Percentiles rank a stretch among this genome's conserved stretches.
Conservation (phyloP, 2,797 vertebrate species). For the Nannoperca obscura region DNA sequence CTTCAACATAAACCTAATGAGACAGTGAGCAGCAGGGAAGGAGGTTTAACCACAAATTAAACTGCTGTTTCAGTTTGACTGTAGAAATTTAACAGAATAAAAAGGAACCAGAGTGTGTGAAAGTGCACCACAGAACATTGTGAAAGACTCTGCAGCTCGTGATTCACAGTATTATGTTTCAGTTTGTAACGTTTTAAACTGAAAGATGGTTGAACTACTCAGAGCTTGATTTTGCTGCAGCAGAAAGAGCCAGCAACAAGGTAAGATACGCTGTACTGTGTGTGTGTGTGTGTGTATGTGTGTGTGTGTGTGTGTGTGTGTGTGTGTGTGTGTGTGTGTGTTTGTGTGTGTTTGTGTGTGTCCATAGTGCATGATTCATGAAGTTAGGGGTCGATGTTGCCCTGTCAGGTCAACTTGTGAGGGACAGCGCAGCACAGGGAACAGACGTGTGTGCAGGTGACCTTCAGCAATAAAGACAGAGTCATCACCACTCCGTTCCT, state of each 20-base stretch:
- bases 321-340: slow-evolving; percentile 4
- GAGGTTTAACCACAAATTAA: slow-evolving; percentile 1
- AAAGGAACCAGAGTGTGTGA: background rate
- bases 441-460: slow-evolving; percentile 74
- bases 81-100: background rate
- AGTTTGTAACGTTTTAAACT: background rate
- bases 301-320: slow-evolving; percentile 7
- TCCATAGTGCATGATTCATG: slow-evolving; percentile 77
- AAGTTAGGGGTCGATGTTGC: slow-evolving; percentile 72
- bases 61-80: slow-evolving; percentile 14
- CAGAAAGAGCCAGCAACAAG: slow-evolving; percentile 45
- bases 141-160: slow-evolving; percentile 15
- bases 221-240: slow-evolving; percentile 20
- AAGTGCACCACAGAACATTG: background rate
- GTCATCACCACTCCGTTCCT: slow-evolving; percentile 73
- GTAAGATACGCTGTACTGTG: slow-evolving; percentile 34
- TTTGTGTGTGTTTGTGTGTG: background rate
- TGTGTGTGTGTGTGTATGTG: background rate
- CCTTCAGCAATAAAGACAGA: slow-evolving; percentile 80
- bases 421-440: slow-evolving; percentile 61
- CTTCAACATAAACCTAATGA: slow-evolving; percentile 27
- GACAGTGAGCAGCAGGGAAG: slow-evolving; percentile 19
- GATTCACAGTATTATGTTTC: slow-evolving; percentile 16
- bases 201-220: background rate
- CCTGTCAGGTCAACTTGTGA: slow-evolving; percentile 75